Evolutionary conservation across 1,140 invertebrate genomes (phyloP), one percentile per base, ranked within the genome.

Genomic region (Brachionus plicatilis): DNA sequence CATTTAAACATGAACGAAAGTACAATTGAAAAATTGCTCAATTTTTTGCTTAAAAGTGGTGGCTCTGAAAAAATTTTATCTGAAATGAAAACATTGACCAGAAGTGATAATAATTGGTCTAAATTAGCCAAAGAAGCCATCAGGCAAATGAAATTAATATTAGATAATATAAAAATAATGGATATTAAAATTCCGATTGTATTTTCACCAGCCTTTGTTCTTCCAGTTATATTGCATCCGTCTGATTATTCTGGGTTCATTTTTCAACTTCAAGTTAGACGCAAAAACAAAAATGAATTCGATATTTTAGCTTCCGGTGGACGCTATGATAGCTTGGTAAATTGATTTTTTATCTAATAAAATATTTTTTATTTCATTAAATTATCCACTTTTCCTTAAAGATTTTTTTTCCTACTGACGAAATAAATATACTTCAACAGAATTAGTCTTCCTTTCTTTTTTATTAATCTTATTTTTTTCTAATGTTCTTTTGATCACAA

Each of bases 221-320:
- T 82, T 11, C 79, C 79, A 20, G 53, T 82, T 0, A 33, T 82
- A 14, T 60, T 56, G 4, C 79, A 82, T 45, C 79, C 79, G 1
- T 65, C 37, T 24, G 53, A 82, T 33, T 82, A 82, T 33, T 82
- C 79, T 3, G 79, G 79, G 20, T 68, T 82, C 33, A 60, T 82
- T 20, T 82, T 82, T 68, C 50, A 82, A 29, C 29, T 82, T 17
- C 37, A 60, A 60, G 60, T 82, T 11, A 37, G 41, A 45, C 33
- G 60, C 6, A 82, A 82, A 27, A 82, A 82, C 8, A 60, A 68
- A 41, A 68, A 82, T 65, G 79, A 82, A 17, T 82, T 17, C n/a
- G 79, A 82, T 41, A 82, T 82, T 45, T 65, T 82, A 17, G 79
- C 79, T 9, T 82, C 79, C 6, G 79, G 79, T 47, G 79, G 79